Conservation (phyloP, 2,888 invertebrate genomes). For the Eristalis pertinax region DNA sequence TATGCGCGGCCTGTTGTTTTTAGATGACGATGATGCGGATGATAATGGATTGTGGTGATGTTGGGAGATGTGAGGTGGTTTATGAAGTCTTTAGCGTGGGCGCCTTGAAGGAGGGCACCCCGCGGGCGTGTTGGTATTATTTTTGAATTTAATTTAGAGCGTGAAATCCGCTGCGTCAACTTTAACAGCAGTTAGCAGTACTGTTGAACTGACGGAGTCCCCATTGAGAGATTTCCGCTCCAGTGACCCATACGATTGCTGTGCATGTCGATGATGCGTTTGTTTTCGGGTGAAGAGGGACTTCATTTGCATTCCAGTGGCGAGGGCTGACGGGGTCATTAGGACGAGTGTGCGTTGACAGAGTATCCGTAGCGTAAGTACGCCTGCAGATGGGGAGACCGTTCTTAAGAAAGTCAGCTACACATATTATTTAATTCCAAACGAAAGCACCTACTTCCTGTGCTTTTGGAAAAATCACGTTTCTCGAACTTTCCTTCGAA, state of each 20-base stretch:
- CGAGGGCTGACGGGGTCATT: not conserved
- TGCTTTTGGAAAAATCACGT: no score
- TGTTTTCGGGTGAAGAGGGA: not conserved
- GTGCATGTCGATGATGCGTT: not conserved
- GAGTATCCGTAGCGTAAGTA: no score
- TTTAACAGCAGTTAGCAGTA: not conserved
- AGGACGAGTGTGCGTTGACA: no score
- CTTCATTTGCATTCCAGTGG: not conserved
- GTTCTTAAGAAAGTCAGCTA: no score
- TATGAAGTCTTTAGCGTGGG: conserved; percentile 26
- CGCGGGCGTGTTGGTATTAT: conserved; percentile 44
- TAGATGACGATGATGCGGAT: conserved; percentile 50
- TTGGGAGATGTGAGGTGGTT: conserved; percentile 42
- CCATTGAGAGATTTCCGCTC: not conserved
- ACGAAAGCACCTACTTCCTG: no score
- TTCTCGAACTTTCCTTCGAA: no score
- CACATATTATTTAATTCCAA: no score
- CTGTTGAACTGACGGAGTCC: not conserved
- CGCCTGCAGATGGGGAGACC: no score
- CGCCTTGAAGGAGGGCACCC: conserved; percentile 8
- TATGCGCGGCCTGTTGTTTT: conserved; percentile 26
- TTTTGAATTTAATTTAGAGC: conserved; percentile 60
- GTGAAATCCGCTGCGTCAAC: conserved; percentile 53
- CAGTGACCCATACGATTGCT: not conserved
- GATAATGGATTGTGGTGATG: conserved; percentile 41